Evolutionary conservation across 2,888 invertebrate genomes (phyloP), one percentile per base, ranked within the genome.

Genomic region (Limenitis camilla): DNA sequence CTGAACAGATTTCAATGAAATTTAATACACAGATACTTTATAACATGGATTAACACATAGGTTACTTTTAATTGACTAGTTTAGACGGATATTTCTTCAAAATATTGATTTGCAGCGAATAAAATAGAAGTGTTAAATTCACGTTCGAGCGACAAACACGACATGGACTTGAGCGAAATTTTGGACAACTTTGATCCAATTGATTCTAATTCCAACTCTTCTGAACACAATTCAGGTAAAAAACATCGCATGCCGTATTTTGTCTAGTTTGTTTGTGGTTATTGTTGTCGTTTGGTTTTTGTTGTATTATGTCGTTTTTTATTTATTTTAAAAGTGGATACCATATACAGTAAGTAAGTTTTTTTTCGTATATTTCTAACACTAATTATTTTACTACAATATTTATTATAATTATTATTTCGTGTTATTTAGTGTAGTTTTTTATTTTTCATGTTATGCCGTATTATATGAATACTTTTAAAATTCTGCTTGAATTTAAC

Each of bases 161-260:
- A 88, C 52, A 89, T 90, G 64, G 88, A 83, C 64, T 84, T 90
- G 60, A 85, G 88, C 47, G 89, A 87, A 61, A 90, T 90, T 48
- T 66, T 91, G 55, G 90, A 91, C 68, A 89, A 80, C 1, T 78
- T 90, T 6, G 79, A 88, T 48, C 85, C 89, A 0, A 75, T 71
- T 33, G 82, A 88, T 1, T 82, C 76, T 50, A 75, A 72, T 52
- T 65, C 62, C 0, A 60, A 63, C 0, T 63, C 66, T 1, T 67
- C 79, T 2, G 83, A 83, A 45, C 80, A 75, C 64, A 77, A 70
- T 48, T 78, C 83, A 63, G 82, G 85, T 85, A 61, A 36, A 33
- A 44, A 4, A 10, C 8, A 19, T 19, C 6, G 33, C 30, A 10
- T 19, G 19, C 19, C 19, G 3, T 19, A 19, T 3, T 19, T 19